Evolutionary conservation across 2,797 vertebrate genomes (phyloP).

Genomic region (Xiphophorus birchmanni): DNA sequence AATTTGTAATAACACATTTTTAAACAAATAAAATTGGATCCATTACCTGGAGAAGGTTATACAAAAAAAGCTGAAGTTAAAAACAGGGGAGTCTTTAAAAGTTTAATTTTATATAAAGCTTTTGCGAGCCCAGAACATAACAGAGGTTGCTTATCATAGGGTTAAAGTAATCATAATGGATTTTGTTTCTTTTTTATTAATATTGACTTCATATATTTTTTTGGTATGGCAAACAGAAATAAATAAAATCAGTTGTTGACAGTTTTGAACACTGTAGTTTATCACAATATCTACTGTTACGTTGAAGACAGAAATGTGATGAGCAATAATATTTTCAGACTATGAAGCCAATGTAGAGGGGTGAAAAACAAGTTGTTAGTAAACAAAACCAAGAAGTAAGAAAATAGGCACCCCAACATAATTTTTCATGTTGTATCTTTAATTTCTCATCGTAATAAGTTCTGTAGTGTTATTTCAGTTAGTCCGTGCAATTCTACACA

Average conservation of each 20-base stretch:
- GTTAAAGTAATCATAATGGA: background rate
- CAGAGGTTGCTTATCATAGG: background rate
- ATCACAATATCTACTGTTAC: background rate
- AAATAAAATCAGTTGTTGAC: background rate
- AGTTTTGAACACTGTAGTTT: background rate
- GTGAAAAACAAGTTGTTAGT: too few species aligned
- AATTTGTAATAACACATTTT: background rate
- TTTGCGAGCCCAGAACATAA: background rate
- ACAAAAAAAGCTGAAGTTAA: background rate
- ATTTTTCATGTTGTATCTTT: too few species aligned
- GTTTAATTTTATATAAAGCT: background rate
- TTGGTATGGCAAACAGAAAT: background rate
- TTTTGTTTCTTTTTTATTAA: background rate
- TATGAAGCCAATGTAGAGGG: background rate
- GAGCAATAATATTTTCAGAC: background rate
- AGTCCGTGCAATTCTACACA: too few species aligned
- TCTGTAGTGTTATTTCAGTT: too few species aligned
- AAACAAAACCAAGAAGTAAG: too few species aligned
- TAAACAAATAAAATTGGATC: background rate
- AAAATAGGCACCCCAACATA: too few species aligned
- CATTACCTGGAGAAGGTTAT: background rate
- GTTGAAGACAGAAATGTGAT: background rate
- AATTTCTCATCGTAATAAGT: too few species aligned
- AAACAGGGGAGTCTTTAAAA: background rate
- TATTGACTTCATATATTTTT: background rate